A percentile compares a stretch with the other conserved stretches of the same genome.
phyloP scores from a whole-genome alignment of 2,888 invertebrate genomes.

The Phytoseiulus persimilis region DNA sequence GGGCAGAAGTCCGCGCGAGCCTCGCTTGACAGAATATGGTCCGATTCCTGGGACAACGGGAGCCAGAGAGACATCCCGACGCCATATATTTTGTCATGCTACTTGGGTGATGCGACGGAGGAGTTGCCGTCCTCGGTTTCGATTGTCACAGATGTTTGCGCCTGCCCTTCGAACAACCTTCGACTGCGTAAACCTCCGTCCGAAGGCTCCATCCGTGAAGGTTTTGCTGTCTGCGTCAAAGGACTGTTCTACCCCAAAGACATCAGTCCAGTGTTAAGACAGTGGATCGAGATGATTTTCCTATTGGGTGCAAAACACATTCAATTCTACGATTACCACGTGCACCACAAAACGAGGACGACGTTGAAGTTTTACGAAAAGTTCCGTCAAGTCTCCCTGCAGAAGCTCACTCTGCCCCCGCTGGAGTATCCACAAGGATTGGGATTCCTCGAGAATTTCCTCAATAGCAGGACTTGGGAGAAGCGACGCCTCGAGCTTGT shows the following conservation, averaged over 20 bases:
- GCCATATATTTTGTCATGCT: constrained; percentile 27
- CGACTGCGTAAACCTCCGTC: neutral
- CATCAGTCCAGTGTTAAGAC: constrained; percentile 72
- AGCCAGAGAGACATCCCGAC: constrained; percentile 9
- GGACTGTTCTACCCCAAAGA: constrained; percentile 64
- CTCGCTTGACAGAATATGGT: constrained; percentile 24
- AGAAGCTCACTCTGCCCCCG: constrained; percentile 66
- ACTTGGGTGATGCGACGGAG: neutral
- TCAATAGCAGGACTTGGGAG: constrained; percentile 80
- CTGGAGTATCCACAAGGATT: constrained; percentile 43
- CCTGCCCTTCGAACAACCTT: constrained; percentile 14
- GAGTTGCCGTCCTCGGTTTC: neutral
- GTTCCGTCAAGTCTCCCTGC: constrained; percentile 63
- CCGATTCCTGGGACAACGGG: constrained; percentile 21
- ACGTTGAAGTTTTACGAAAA: constrained; percentile 56
- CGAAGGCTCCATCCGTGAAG: constrained; percentile 47
- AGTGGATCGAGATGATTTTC: constrained; percentile 81
- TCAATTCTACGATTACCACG: constrained; percentile 70
- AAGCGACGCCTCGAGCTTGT: constrained; percentile 89
- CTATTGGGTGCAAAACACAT: constrained; percentile 80
- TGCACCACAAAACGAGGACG: constrained; percentile 79
- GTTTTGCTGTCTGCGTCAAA: constrained; percentile 64
- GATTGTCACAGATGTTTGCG: constrained; percentile 14
- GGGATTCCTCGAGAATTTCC: constrained; percentile 75
- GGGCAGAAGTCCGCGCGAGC: neutral